Percentiles rank a stretch among this genome's conserved stretches.
These are phyloP conservation scores for Neosilurus mollespiculum DNA, from an alignment of 2,797 vertebrate species.

Conservation along the genomic window DNA sequence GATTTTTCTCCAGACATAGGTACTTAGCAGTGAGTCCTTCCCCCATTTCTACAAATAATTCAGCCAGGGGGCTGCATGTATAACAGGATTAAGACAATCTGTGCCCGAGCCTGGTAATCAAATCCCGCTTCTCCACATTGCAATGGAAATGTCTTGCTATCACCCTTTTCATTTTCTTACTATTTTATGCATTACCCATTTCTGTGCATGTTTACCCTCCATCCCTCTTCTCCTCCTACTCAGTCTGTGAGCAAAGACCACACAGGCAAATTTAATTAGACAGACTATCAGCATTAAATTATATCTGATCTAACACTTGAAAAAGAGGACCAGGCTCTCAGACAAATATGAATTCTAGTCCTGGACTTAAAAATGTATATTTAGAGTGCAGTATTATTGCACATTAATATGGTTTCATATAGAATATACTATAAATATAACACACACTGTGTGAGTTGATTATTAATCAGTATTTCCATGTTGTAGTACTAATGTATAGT, in stretches of 20 bases:
- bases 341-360: not conserved
- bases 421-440: constrained; percentile 6
- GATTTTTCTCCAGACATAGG: constrained; percentile 33
- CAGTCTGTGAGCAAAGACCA: constrained; percentile 18
- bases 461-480: constrained; percentile 2
- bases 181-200: constrained; percentile 53
- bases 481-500: not conserved
- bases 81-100: constrained; percentile 68
- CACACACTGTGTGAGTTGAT: not conserved
- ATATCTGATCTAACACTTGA: not conserved
- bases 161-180: constrained; percentile 53
- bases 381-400: not conserved
- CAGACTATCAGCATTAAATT: not conserved
- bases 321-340: not conserved
- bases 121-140: constrained; percentile 58
- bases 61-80: constrained; percentile 51
- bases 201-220: constrained; percentile 43
- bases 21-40: constrained; percentile 41
- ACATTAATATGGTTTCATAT: not conserved
- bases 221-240: constrained; percentile 1
- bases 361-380: constrained; percentile 8
- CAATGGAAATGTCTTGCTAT: constrained; percentile 44
- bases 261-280: constrained; percentile 12
- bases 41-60: constrained; percentile 37
- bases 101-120: constrained; percentile 60